phyloP scores from a whole-genome alignment of 2,797 vertebrate species.

The Alosa sapidissima region DNA sequence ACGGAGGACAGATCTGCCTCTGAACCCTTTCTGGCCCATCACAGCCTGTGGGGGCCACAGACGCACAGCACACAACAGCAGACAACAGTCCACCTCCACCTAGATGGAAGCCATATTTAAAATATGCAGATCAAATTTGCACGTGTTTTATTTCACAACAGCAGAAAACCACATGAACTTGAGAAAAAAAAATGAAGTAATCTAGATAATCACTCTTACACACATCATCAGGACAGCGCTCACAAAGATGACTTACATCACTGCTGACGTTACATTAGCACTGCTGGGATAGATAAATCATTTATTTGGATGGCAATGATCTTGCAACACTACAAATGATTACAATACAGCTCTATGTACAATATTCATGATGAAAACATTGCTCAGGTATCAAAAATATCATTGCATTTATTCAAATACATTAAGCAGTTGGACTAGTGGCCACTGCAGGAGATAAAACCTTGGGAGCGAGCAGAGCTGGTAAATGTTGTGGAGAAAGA shows the following conservation, averaged over 20 bases:
- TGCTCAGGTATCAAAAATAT: constrained; percentile 19
- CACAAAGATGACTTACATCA: constrained; percentile 2
- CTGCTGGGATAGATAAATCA: background rate
- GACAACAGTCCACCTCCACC: background rate
- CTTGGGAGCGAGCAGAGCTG: background rate
- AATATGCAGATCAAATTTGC: background rate
- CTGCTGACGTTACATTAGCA: background rate
- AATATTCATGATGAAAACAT: background rate
- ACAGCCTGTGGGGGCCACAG: background rate
- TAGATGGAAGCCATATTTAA: background rate
- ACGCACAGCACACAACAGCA: background rate
- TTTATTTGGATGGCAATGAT: background rate
- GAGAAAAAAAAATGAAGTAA: background rate
- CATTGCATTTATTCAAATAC: constrained; percentile 11
- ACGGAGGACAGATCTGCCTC: background rate
- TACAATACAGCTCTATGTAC: constrained; percentile 18
- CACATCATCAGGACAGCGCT: background rate
- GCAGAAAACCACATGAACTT: background rate
- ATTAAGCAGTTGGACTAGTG: background rate
- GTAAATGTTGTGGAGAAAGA: background rate
- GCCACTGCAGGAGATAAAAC: background rate
- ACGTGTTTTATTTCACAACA: constrained; percentile 6
- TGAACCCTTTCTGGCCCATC: background rate
- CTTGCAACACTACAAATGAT: background rate
- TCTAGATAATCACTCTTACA: background rate